Percentiles rank a stretch among this genome's conserved stretches.
Evolutionary conservation across 2,113 vertebrate genomes (phyloP).

Genomic region (Fregata magnificens): DNA sequence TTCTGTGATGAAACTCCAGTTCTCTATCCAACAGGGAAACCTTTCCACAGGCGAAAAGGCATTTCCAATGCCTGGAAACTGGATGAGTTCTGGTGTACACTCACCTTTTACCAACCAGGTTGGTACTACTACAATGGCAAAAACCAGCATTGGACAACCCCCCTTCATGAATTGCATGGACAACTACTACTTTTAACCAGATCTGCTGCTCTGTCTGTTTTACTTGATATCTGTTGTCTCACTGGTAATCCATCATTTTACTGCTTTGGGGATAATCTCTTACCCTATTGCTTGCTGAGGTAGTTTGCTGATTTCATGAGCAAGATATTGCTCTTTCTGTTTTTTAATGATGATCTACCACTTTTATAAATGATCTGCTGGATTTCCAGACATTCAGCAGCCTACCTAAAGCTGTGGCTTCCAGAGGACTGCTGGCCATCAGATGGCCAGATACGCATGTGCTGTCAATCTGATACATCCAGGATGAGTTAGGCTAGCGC

Average conservation of each 20-base stretch:
- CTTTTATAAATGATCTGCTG: constrained; percentile 20
- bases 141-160: not conserved
- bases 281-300: not conserved
- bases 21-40: not conserved
- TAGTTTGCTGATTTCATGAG: not conserved
- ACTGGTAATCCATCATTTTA: not conserved
- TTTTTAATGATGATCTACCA: not conserved
- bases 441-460: not conserved
- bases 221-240: not conserved
- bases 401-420: not conserved
- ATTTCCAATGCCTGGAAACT: not conserved
- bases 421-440: not conserved
- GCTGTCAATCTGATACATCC: not conserved
- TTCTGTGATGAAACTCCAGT: not conserved
- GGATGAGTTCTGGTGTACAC: not conserved
- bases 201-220: not conserved
- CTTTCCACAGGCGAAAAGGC: not conserved
- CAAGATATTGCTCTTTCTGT: not conserved
- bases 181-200: not conserved
- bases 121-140: not conserved
- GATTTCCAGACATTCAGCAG: not conserved
- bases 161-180: not conserved
- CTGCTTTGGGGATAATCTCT: not conserved
- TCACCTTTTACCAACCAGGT: not conserved
- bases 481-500: not conserved